These are phyloP conservation scores for Gallirallus australis DNA, from an alignment of 2,797 vertebrate species.

Conservation along the genomic window DNA sequence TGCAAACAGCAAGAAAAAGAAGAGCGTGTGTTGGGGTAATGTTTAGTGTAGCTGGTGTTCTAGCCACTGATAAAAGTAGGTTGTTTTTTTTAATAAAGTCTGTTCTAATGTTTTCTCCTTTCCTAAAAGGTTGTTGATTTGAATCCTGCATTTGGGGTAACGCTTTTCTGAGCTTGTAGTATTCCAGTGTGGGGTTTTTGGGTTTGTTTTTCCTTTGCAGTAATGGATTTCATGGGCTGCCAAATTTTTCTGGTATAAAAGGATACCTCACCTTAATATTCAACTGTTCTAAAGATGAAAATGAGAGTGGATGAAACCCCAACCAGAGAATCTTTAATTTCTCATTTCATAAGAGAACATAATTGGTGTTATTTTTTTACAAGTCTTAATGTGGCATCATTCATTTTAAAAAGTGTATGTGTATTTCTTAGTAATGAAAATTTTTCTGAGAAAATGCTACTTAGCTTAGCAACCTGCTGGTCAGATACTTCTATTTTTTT, in stretches of 20 bases:
- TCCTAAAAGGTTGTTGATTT: background rate
- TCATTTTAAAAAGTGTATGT: background rate
- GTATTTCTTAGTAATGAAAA: background rate
- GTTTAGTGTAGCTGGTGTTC: background rate
- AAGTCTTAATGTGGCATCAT: background rate
- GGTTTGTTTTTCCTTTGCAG: background rate
- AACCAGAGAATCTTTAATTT: background rate
- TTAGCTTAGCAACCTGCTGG: background rate
- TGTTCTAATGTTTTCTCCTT: background rate
- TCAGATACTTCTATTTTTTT: background rate
- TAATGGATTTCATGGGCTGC: background rate
- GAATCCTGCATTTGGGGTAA: background rate
- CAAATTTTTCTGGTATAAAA: background rate
- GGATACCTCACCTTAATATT: background rate
- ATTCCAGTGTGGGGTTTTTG: rapidly evolving
- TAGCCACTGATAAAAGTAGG: background rate
- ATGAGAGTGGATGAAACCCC: background rate
- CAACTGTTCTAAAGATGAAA: background rate
- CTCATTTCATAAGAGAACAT: background rate
- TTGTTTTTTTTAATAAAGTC: background rate
- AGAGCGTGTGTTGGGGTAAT: background rate
- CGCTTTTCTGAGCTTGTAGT: background rate
- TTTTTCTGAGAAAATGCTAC: background rate
- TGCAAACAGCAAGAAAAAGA: background rate
- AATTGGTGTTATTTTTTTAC: background rate